Conservation (phyloP, 1,140 invertebrate genomes). For the Apocrypta bakeri region DNA sequence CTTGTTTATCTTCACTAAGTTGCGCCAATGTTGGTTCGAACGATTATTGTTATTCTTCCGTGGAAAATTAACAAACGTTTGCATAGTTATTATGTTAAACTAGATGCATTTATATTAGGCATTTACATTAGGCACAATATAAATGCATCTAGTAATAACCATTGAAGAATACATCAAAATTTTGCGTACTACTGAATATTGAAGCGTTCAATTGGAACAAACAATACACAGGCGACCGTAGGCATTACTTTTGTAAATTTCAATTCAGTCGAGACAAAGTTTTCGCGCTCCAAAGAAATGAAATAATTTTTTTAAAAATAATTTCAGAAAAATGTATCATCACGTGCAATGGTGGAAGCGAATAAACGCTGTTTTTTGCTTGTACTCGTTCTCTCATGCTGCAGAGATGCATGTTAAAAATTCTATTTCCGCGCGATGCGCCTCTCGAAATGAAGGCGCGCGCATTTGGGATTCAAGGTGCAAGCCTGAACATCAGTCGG, state of each 20-base stretch:
- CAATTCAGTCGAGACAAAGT: not conserved
- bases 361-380: not conserved
- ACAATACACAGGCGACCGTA: not conserved
- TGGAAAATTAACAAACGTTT: not conserved
- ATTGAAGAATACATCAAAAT: no score
- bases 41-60: not conserved
- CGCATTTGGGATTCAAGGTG: slow-evolving; percentile 30
- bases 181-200: not conserved
- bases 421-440: slow-evolving; percentile 23
- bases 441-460: slow-evolving; percentile 20
- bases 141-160: no score
- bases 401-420: slow-evolving; percentile 11
- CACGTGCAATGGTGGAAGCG: not conserved
- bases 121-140: no score
- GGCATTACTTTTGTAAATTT: not conserved
- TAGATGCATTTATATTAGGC: no score
- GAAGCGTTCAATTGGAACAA: not conserved
- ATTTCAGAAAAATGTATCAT: slow-evolving; percentile 13
- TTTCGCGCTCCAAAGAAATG: not conserved
- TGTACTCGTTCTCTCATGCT: not conserved
- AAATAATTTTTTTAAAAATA: slow-evolving; percentile 5
- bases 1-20: slow-evolving; percentile 5
- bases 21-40: not conserved
- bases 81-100: no score
- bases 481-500: slow-evolving; percentile 33